Percentiles rank a stretch among this genome's conserved stretches.
Conservation (phyloP, 92 coral and sea anemone genomes). For the Porites evermanni region DNA sequence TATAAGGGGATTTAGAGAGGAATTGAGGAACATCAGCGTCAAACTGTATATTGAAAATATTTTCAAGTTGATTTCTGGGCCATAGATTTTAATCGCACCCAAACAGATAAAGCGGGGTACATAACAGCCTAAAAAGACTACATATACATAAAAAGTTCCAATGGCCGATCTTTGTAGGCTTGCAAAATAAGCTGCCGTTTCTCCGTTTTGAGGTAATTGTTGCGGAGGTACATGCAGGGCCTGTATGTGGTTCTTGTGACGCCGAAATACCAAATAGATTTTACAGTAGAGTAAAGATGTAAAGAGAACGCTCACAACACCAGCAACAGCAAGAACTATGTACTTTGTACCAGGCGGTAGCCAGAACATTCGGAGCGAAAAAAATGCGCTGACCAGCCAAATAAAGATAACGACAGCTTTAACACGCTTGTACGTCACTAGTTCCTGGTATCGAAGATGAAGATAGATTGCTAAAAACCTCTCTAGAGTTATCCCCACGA, state of each 20-base stretch:
- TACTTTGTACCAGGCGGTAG: background rate
- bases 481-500: background rate
- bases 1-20: slow-evolving; percentile 18
- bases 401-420: background rate
- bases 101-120: slow-evolving; percentile 10
- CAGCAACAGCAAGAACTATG: background rate
- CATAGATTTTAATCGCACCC: background rate
- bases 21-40: slow-evolving; percentile 22
- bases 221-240: background rate
- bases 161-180: background rate
- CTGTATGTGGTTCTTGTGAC: slow-evolving; percentile 13
- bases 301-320: background rate
- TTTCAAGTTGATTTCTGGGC: slow-evolving; percentile 7
- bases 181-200: background rate
- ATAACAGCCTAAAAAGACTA: slow-evolving; percentile 19
- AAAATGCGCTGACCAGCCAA: background rate
- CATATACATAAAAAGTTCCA: slow-evolving; percentile 23
- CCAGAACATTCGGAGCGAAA: background rate
- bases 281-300: slow-evolving; percentile 2
- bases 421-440: slow-evolving; percentile 9
- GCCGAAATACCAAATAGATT: background rate
- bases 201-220: slow-evolving; percentile 6
- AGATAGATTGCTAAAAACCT: background rate
- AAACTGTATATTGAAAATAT: slow-evolving; percentile 5
- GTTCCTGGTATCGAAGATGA: slow-evolving; percentile 24